phyloP scores from a whole-genome alignment of 2,797 vertebrate species.

The Alauda arvensis region DNA sequence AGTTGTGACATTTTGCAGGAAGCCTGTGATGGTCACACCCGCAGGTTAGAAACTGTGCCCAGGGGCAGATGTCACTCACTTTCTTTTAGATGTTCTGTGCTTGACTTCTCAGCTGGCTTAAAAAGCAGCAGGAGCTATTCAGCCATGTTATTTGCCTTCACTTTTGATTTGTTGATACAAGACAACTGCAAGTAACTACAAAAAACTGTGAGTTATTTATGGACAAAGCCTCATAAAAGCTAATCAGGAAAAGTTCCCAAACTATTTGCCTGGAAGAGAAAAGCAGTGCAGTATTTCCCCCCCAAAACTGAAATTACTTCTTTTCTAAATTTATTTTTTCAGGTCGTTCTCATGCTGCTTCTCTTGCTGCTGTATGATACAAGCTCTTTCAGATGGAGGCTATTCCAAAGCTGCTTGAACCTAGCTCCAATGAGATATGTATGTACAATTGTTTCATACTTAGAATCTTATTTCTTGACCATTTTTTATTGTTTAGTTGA shows the following conservation, averaged over 20 bases:
- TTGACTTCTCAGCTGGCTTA: constrained; percentile 1
- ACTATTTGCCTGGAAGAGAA: neutral
- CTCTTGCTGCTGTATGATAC: neutral
- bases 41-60: neutral
- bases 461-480: neutral
- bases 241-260: neutral
- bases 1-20: neutral
- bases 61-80: neutral
- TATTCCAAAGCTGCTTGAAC: neutral
- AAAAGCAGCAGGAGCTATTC: neutral
- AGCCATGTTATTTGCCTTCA: constrained; percentile 26
- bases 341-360: rapidly evolving
- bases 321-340: neutral
- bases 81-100: neutral
- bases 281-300: neutral
- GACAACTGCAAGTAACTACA: neutral
- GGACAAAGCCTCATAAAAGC: neutral
- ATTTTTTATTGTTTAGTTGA: neutral
- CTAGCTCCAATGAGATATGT: neutral
- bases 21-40: neutral
- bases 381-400: neutral
- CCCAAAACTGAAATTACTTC: rapidly evolving
- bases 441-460: neutral
- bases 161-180: constrained; percentile 19
- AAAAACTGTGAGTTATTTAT: neutral